These are phyloP conservation scores for Solea solea DNA, from an alignment of 2,113 vertebrate species.

Conservation along the genomic window DNA sequence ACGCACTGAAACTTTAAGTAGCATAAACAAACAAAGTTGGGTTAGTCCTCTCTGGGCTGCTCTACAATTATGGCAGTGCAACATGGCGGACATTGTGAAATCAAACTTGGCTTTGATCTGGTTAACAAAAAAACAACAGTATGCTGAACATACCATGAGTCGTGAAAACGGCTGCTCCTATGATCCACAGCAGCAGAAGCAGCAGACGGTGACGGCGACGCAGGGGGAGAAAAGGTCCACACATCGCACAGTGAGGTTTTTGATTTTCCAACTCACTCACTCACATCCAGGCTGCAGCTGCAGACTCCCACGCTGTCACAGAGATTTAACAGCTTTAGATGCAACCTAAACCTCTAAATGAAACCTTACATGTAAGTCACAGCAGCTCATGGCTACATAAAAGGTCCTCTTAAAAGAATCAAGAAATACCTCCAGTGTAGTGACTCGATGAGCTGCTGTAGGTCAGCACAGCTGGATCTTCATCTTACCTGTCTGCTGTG, in stretches of 20 bases:
- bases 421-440: slow-evolving; percentile 23
- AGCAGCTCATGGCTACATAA: neutral
- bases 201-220: neutral
- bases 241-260: slow-evolving; percentile 42
- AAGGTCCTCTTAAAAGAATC: neutral
- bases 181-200: slow-evolving; percentile 56
- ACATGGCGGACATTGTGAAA: too few relatives aligned
- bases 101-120: too few relatives aligned
- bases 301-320: slow-evolving; percentile 11
- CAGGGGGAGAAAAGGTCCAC: slow-evolving; percentile 32
- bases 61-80: too few relatives aligned
- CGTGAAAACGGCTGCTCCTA: slow-evolving; percentile 13
- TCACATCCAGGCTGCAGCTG: slow-evolving; percentile 49
- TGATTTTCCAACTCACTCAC: neutral
- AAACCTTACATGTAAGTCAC: neutral
- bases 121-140: too few relatives aligned
- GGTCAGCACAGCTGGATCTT: slow-evolving; percentile 39
- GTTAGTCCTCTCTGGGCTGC: too few relatives aligned
- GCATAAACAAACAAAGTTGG: too few relatives aligned
- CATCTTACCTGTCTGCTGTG: slow-evolving; percentile 38
- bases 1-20: too few relatives aligned
- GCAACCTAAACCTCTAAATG: neutral
- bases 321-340: neutral
- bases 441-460: slow-evolving; percentile 26
- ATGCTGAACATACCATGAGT: slow-evolving; percentile 38